A percentile compares a stretch with the other conserved stretches of the same genome.
These are phyloP conservation scores for Muscidifurax raptorellus DNA, from an alignment of 1,140 invertebrate genomes.

Conservation along the genomic window DNA sequence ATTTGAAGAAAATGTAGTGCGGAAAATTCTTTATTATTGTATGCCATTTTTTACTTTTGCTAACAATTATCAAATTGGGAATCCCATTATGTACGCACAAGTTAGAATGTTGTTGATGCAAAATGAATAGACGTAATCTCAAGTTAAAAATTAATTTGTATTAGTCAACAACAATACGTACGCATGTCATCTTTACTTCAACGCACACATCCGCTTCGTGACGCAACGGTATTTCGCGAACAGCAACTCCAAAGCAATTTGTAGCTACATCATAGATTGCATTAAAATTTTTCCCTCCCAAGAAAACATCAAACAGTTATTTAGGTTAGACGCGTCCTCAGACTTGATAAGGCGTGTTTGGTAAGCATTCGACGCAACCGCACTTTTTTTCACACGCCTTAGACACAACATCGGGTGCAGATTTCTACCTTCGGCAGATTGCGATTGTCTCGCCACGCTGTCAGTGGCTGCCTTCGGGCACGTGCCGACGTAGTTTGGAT, in stretches of 20 bases:
- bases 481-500: neutral
- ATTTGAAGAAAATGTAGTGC: no score
- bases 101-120: no score
- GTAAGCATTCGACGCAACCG: constrained; percentile 19
- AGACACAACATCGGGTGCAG: constrained; percentile 6
- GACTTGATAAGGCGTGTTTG: constrained; percentile 6
- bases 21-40: no score
- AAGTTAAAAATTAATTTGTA: neutral
- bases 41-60: no score
- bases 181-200: no score
- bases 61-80: no score
- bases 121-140: no score
- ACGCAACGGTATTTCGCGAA: neutral
- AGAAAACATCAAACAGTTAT: constrained; percentile 3
- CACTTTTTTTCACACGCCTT: neutral
- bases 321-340: neutral
- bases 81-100: no score
- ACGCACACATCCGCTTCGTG: neutral
- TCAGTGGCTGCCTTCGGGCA: neutral
- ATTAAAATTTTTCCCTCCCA: neutral
- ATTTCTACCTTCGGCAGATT: neutral
- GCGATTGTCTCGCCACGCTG: neutral
- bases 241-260: constrained; percentile 13
- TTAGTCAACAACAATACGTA: neutral
- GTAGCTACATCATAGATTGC: constrained; percentile 2